Evolutionary conservation across 2,113 vertebrate genomes (phyloP), one percentile per base, ranked within the genome.

Genomic region (Ochotona curzoniae): DNA sequence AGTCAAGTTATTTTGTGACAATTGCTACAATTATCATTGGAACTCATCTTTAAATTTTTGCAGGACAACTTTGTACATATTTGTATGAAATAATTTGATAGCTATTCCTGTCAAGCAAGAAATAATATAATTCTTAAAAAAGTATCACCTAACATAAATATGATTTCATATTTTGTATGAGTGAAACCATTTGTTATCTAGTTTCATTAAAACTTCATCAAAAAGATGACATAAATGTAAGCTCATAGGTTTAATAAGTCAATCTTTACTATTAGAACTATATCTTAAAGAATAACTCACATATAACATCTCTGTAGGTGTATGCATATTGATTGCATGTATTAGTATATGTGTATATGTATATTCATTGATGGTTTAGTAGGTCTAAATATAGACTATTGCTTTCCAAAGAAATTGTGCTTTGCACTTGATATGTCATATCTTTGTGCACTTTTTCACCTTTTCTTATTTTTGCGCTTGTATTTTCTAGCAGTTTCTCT

Each of bases 401-500:
- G 10, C 32, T 70, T 83, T 87, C 66, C 35, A 64, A 23, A 51
- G 51, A 83, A 80, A 73, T 63, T 21, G 4, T 32, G 11, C 21
- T 94, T 80, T 91, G 2, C 0, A 51, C 3, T 54, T 71, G 75
- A 13, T 11, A 74, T 7, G 15, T 17, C n/a, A 1, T 67, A 30
- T 87, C 14, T 63, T 83, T 87, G 35, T 80, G 28, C 83, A 10
- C 5, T 69, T 10, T 90, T 79, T 67, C 7, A 74, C 8, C 23
- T n/a, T 2, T 47, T 87, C 20, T 8, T 57, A 9, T 83, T 4
- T 30, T 83, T 81, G 64, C 69, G 3, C 35, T 71, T 79, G 18
- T 91, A 23, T 75, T 61, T 91, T 25, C 49, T 90, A 49, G 12
- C 49, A 84, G 35, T 35, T 3, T 78, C 91, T 87, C 76, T 95